Conservation (phyloP, 2,797 vertebrate genomes). For the Chiloscyllium punctatum region DNA sequence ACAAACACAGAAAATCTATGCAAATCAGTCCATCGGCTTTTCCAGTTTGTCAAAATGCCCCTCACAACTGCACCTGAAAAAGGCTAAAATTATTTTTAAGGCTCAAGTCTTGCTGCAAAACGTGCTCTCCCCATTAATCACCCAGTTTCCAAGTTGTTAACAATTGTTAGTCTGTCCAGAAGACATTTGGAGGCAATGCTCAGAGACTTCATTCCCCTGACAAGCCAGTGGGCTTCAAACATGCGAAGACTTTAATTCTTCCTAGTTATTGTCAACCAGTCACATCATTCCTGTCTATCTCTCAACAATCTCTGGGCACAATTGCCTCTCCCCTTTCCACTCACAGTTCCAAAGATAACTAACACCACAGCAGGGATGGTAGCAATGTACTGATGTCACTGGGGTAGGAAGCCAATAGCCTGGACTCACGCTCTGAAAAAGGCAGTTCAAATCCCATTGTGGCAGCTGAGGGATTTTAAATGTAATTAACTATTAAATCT, state of each 20-base stretch:
- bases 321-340: background rate
- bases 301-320: background rate
- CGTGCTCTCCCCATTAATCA: background rate
- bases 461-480: too few relatives aligned
- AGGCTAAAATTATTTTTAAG: background rate
- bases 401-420: too few relatives aligned
- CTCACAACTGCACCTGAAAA: background rate
- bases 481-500: too few relatives aligned
- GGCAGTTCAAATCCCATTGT: too few relatives aligned
- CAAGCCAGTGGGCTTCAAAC: background rate
- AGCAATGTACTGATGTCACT: too few relatives aligned
- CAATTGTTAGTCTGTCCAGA: background rate
- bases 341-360: background rate
- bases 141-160: background rate
- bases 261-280: background rate
- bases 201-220: background rate
- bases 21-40: background rate
- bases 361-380: background rate
- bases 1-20: too few relatives aligned
- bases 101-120: background rate
- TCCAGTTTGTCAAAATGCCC: background rate
- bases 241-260: background rate
- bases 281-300: background rate
- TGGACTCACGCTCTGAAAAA: too few relatives aligned
- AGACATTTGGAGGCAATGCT: background rate